Evolutionary conservation across 2,888 invertebrate species (phyloP).

Genomic region (Pyrochroa serraticornis): DNA sequence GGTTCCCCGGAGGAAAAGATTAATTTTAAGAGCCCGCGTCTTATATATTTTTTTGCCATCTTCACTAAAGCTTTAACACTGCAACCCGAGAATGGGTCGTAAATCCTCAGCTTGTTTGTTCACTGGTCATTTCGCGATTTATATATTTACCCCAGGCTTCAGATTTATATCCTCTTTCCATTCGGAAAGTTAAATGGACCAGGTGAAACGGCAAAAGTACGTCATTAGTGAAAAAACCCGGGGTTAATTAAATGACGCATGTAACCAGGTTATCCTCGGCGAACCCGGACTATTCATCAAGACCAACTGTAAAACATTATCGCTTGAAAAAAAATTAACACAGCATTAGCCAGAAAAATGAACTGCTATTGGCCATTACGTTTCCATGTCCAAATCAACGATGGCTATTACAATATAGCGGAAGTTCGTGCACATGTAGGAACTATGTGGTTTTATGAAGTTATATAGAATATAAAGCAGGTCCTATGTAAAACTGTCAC

Average conservation of each 20-base stretch:
- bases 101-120: slow-evolving; percentile 49
- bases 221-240: slow-evolving; percentile 9
- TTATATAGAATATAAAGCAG: slow-evolving; percentile 51
- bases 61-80: slow-evolving; percentile 35
- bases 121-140: slow-evolving; percentile 51
- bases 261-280: neutral
- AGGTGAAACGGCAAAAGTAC: slow-evolving; percentile 27
- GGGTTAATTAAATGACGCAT: slow-evolving; percentile 1
- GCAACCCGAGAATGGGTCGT: slow-evolving; percentile 34
- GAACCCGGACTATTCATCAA: neutral
- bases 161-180: slow-evolving; percentile 45
- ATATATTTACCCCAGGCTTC: slow-evolving; percentile 44
- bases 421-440: slow-evolving; percentile 36
- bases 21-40: slow-evolving; percentile 40
- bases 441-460: slow-evolving; percentile 41
- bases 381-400: neutral
- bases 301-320: neutral
- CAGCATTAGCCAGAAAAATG: no score
- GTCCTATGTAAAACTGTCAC: slow-evolving; percentile 55
- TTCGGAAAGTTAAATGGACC: slow-evolving; percentile 42
- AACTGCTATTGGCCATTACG: neutral
- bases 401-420: slow-evolving; percentile 35
- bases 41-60: slow-evolving; percentile 38
- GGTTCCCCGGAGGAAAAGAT: slow-evolving; percentile 39
- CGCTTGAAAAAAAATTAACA: no score